phyloP scores from a whole-genome alignment of 2,113 vertebrate species.

The Callospermophilus lateralis region DNA sequence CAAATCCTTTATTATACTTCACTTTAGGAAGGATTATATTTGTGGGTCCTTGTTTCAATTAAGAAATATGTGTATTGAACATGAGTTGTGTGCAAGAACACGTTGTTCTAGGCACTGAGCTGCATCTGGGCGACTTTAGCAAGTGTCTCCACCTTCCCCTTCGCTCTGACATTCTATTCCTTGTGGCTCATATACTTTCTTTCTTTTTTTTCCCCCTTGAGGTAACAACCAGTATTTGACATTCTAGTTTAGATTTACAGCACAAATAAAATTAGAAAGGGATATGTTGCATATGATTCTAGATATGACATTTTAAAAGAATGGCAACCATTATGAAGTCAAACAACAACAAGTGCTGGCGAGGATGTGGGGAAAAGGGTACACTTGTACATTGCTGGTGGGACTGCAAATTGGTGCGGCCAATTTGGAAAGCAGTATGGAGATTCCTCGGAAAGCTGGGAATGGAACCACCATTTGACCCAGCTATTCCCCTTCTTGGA shows the following conservation, averaged over 20 bases:
- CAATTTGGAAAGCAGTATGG: too few species aligned
- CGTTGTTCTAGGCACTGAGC: neutral
- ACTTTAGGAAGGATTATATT: slow-evolving; percentile 16
- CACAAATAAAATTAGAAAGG: neutral
- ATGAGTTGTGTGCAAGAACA: neutral
- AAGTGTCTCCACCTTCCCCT: neutral
- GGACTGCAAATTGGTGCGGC: too few species aligned
- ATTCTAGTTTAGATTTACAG: slow-evolving; percentile 34
- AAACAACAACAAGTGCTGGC: too few species aligned
- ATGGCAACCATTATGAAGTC: too few species aligned
- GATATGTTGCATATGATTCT: neutral
- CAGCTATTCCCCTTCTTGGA: too few species aligned
- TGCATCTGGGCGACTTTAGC: neutral
- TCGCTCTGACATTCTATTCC: neutral
- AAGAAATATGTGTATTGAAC: neutral
- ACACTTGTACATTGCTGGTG: too few species aligned
- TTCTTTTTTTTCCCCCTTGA: neutral
- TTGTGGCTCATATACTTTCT: neutral
- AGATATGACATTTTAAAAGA: neutral
- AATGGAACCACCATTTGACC: too few species aligned
- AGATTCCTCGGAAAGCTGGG: too few species aligned
- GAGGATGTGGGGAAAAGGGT: too few species aligned
- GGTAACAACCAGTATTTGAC: neutral
- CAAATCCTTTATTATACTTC: neutral
- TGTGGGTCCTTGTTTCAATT: neutral